phyloP scores from a whole-genome alignment of 2,113 vertebrate species.

The Ctenodactylus gundi region DNA sequence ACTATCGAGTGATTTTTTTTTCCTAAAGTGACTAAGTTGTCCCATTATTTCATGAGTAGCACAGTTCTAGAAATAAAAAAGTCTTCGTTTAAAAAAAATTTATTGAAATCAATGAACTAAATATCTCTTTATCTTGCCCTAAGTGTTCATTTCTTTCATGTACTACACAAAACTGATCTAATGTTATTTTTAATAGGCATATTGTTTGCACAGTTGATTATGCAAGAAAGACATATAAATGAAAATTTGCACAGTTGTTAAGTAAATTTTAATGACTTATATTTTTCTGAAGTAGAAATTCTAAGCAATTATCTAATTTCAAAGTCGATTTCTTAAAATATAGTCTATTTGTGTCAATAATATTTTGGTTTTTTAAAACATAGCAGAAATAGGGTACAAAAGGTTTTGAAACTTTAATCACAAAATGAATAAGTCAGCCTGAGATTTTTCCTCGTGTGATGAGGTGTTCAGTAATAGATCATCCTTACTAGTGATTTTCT shows the following conservation, averaged over 20 bases:
- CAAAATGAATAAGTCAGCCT: slow-evolving; percentile 35
- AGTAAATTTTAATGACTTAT: slow-evolving; percentile 32
- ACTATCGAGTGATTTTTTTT: neutral
- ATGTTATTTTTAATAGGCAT: neutral
- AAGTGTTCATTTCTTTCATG: neutral
- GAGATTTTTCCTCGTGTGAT: slow-evolving; percentile 65
- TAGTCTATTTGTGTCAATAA: neutral
- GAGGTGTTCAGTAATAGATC: slow-evolving; percentile 49
- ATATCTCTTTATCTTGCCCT: neutral
- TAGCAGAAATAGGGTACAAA: slow-evolving; percentile 19
- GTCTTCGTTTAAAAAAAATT: slow-evolving; percentile 32
- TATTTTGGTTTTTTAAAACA: slow-evolving; percentile 23
- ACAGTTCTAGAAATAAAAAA: neutral
- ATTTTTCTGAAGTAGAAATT: slow-evolving; percentile 34
- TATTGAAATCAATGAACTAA: neutral
- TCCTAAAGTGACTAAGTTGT: neutral
- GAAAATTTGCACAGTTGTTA: neutral
- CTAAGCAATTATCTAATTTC: slow-evolving; percentile 18
- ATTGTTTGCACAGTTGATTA: neutral
- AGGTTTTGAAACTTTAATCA: slow-evolving; percentile 68
- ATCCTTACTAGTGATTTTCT: slow-evolving; percentile 72
- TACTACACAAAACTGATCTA: neutral
- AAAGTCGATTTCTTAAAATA: neutral
- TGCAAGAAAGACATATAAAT: neutral
- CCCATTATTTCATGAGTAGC: neutral